Evolutionary conservation across 2,888 invertebrate genomes (phyloP).

Genomic region (Phrixothrix hirtus): DNA sequence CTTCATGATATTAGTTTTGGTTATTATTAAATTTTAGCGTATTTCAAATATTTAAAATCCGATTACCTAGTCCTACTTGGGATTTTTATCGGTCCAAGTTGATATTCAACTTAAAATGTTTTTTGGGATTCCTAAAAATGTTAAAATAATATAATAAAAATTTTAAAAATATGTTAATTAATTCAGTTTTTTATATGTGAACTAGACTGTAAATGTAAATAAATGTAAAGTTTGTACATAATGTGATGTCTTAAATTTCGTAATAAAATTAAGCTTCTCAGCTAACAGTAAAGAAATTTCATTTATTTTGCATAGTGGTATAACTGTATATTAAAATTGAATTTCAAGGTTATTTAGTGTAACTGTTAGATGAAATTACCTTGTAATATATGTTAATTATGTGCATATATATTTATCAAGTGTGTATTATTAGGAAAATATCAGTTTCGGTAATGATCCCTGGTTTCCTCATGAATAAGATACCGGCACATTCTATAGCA

Average conservation of each 20-base stretch:
- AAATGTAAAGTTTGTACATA: background rate
- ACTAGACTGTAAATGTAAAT: constrained; percentile 25
- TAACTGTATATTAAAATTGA: background rate
- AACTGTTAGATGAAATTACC: background rate
- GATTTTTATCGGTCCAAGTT: constrained; percentile 11
- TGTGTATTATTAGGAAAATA: too few species aligned
- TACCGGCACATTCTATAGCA: too few species aligned
- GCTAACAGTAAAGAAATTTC: background rate
- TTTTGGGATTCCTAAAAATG: constrained; percentile 21
- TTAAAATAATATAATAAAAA: background rate
- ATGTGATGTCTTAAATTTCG: background rate
- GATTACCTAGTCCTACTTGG: constrained; percentile 24
- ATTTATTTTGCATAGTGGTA: background rate
- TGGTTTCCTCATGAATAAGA: too few species aligned
- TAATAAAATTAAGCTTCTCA: background rate
- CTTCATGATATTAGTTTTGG: constrained; percentile 84
- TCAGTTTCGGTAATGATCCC: too few species aligned
- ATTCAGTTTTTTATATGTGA: constrained; percentile 10
- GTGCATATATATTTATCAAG: too few species aligned
- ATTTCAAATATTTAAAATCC: constrained; percentile 9
- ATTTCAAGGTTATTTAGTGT: background rate
- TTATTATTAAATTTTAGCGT: constrained; percentile 62
- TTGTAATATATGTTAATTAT: too few species aligned
- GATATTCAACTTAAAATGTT: constrained; percentile 24
- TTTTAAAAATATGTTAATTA: background rate